A percentile compares a stretch with the other conserved stretches of the same genome.
Conservation (phyloP, 2,888 invertebrate genomes). For the Poecilus cupreus region DNA sequence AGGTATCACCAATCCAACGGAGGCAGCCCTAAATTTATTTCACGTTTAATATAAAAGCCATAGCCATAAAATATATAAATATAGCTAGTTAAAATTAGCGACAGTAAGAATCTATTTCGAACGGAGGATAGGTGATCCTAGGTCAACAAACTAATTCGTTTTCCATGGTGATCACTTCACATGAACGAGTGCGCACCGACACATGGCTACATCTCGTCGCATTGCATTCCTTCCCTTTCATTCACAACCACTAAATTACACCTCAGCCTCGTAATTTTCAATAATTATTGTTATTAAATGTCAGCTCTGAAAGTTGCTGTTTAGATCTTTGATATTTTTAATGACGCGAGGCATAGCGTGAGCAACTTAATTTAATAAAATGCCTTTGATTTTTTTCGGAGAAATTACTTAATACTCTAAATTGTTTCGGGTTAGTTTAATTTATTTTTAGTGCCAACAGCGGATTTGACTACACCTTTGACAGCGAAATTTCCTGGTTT, state of each 20-base stretch:
- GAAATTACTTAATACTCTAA: conserved; percentile 36
- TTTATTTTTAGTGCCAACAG: conserved; percentile 19
- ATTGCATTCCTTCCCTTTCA: conserved; percentile 37
- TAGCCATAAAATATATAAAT: conserved; percentile 27
- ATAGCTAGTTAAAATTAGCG: conserved; percentile 30
- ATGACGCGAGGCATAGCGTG: conserved; percentile 22
- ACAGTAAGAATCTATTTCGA: neutral
- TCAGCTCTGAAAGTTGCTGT: conserved; percentile 2
- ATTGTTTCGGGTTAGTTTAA: neutral
- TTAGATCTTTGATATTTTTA: conserved; percentile 32
- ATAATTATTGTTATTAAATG: conserved; percentile 46
- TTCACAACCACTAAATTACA: conserved; percentile 36
- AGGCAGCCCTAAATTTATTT: conserved; percentile 17
- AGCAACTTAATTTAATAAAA: conserved; percentile 40
- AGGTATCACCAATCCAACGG: neutral
- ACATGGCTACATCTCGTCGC: neutral
- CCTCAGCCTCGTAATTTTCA: conserved; percentile 15
- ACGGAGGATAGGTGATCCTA: conserved; percentile 29
- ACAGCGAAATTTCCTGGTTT: neutral
- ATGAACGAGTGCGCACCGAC: neutral
- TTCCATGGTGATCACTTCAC: neutral
- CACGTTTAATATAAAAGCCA: conserved; percentile 12
- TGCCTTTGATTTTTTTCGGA: conserved; percentile 3
- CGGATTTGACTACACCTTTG: neutral
- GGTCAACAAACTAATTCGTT: conserved; percentile 48